Percentiles rank a stretch among this genome's conserved stretches.
phyloP scores from a whole-genome alignment of 1,140 invertebrate species.

The Panonychus citri region DNA sequence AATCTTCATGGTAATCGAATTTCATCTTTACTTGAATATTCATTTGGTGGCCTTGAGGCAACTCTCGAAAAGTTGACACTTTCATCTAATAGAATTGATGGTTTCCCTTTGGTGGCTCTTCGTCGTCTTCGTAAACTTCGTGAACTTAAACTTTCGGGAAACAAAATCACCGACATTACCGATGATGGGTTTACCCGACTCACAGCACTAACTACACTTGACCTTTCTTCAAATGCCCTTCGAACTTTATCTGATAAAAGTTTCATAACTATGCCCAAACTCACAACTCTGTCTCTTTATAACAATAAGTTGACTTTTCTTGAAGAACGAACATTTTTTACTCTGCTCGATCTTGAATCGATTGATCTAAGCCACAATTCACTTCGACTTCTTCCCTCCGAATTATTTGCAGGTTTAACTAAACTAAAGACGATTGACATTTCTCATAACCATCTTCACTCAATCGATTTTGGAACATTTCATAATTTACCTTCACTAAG shows the following conservation, averaged over 20 bases:
- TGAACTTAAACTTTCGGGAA: conserved; percentile 52
- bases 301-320: conserved; percentile 55
- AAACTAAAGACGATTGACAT: conserved; percentile 54
- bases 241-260: conserved; percentile 43
- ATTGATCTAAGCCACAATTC: conserved; percentile 68
- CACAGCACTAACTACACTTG: conserved; percentile 44
- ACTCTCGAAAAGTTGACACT: conserved; percentile 55
- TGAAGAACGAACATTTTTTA: conserved; percentile 46
- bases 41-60: conserved; percentile 55
- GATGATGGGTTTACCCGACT: conserved; percentile 44
- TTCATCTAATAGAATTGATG: conserved; percentile 54
- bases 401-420: conserved; percentile 43
- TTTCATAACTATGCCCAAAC: conserved; percentile 47
- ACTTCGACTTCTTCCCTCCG: conserved; percentile 25
- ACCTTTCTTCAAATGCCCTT: conserved; percentile 65
- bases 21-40: conserved; percentile 38
- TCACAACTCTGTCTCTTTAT: conserved; percentile 53
- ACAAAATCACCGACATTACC: conserved; percentile 44
- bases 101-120: conserved; percentile 53
- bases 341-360: conserved; percentile 45
- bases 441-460: conserved; percentile 64
- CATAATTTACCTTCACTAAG: conserved; percentile 45
- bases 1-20: conserved; percentile 62
- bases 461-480: conserved; percentile 48
- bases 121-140: conserved; percentile 44